A percentile compares a stretch with the other conserved stretches of the same genome.
Conservation (phyloP, 2,888 invertebrate genomes). For the Diarsia brunnea region DNA sequence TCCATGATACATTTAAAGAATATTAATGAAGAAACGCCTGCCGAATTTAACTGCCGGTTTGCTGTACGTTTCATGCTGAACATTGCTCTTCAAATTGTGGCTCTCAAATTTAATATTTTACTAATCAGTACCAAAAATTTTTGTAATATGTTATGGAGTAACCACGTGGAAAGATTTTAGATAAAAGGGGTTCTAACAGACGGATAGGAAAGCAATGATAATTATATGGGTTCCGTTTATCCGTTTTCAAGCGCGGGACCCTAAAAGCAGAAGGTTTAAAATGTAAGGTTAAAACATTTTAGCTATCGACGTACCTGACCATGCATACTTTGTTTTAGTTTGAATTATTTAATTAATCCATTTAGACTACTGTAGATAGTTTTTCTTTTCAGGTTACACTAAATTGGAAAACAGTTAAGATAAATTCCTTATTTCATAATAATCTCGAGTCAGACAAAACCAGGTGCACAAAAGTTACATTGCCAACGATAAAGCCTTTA, state of each 20-base stretch:
- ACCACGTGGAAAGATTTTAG: background rate
- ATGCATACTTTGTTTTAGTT: background rate
- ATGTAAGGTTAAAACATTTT: background rate
- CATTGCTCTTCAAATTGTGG: background rate
- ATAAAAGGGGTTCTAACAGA: background rate
- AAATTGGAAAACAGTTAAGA: background rate
- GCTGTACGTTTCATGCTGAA: background rate
- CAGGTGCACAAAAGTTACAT: constrained; percentile 90
- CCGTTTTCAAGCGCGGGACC: background rate
- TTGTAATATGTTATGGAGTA: background rate
- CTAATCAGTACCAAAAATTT: background rate
- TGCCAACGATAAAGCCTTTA: constrained; percentile 86
- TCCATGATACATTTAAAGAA: background rate
- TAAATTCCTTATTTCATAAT: constrained; percentile 55
- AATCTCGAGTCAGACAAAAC: constrained; percentile 77
- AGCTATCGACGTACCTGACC: background rate
- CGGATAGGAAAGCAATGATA: background rate
- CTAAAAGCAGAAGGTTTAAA: background rate
- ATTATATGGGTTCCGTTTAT: background rate
- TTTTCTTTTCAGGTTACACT: background rate
- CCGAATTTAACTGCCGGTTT: background rate
- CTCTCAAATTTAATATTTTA: background rate
- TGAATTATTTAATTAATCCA: background rate
- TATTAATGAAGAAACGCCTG: background rate
- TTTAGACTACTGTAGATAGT: background rate